Percentiles rank a stretch among this genome's conserved stretches.
Evolutionary conservation across 2,113 vertebrate species (phyloP).

Genomic region (Dasyornis broadbenti): DNA sequence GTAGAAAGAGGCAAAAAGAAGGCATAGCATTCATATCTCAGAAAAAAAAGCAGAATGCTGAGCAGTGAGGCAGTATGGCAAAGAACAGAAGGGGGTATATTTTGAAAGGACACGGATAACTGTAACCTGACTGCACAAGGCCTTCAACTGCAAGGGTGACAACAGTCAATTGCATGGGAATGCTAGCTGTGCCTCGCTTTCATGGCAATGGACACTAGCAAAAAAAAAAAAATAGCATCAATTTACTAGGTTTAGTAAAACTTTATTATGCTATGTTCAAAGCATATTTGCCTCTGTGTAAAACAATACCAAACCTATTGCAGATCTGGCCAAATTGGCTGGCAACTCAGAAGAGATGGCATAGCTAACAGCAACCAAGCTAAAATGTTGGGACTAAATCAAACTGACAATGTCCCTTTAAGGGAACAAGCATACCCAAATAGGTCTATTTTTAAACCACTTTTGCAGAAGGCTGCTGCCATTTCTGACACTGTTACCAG

Average conservation of each 20-base stretch:
- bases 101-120: not conserved
- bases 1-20: not conserved
- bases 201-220: not conserved
- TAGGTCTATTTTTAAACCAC: conserved; percentile 41
- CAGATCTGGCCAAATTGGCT: conserved; percentile 1
- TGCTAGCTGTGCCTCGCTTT: fast-evolving
- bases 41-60: not conserved
- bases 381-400: not conserved
- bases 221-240: not conserved
- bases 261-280: not conserved
- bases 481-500: not conserved
- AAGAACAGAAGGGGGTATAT: not conserved
- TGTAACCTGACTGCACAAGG: not conserved
- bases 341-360: not conserved
- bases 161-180: not conserved
- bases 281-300: not conserved
- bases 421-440: conserved; percentile 20
- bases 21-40: not conserved
- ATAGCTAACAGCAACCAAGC: conserved; percentile 2
- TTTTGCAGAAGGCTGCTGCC: conserved; percentile 29
- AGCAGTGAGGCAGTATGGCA: not conserved
- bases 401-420: conserved; percentile 41
- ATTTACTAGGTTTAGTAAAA: conserved; percentile 11
- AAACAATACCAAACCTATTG: not conserved
- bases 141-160: not conserved